phyloP scores from a whole-genome alignment of 2,797 vertebrate genomes.

The Kryptolebias ocellatus region DNA sequence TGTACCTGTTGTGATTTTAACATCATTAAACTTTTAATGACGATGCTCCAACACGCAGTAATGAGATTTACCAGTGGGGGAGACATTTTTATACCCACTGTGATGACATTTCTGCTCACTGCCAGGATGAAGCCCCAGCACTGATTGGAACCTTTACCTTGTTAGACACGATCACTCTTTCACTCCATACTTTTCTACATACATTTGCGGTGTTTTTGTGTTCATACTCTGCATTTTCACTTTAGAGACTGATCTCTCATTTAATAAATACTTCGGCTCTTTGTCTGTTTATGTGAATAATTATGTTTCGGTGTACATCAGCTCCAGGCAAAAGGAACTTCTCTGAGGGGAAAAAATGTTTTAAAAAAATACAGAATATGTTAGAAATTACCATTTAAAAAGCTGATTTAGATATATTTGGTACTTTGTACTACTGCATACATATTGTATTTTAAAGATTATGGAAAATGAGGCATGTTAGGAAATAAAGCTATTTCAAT shows the following conservation, averaged over 20 bases:
- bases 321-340: not conserved
- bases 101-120: not conserved
- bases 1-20: not conserved
- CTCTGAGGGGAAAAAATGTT: not conserved
- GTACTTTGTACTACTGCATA: not conserved
- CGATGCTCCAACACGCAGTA: not conserved
- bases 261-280: not conserved
- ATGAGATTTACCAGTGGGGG: conserved; percentile 1
- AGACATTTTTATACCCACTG: not conserved
- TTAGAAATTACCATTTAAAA: not conserved
- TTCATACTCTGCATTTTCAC: not conserved
- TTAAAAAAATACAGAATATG: not conserved
- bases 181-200: no score
- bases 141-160: not conserved
- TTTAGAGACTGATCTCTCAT: not conserved
- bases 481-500: no score
- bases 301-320: not conserved
- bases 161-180: not conserved
- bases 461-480: not conserved
- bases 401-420: not conserved
- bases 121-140: not conserved
- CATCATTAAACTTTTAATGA: not conserved
- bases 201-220: not conserved
- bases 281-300: not conserved
- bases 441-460: not conserved